Base-by-base conservation (phyloP, 2,888 invertebrate species). In the Dasypolia templi region DNA sequence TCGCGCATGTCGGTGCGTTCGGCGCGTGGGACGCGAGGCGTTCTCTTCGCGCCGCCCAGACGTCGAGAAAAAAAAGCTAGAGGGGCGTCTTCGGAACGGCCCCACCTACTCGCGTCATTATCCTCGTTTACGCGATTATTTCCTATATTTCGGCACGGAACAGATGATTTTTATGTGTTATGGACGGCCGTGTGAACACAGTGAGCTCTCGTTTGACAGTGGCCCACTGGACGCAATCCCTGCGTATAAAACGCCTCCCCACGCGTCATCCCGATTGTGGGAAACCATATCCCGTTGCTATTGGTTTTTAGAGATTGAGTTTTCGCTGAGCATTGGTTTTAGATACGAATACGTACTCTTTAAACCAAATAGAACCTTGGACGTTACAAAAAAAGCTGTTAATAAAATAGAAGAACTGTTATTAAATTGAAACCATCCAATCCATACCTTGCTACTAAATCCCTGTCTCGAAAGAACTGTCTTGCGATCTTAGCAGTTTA, bases 41-140 rank as follows among this genome's bases (percentile, higher is more conserved):
- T 94, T 93, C 92, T 91, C 92, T 89, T 91, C 86, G 94, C 93
- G 91, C 95, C 95, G 95, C 95, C 95, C 95, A 95, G 94, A 93
- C 93, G 91, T 87, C 90, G 92, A 91, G 92, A 89, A 87, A 92
- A 94, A 94, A 95, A 95, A 94, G 92, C 90, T 92, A 92, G 92
- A 92, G 95, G 95, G 95, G 95, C 95, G 95, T 95, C 92, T 91
- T 93, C 92, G 83, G 80, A 79, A 87, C 89, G 92, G 93, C 95
- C 93, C 95, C 96, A 95, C 95, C 96, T 95, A 95, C 96, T 95
- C 89, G 90, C 91, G 87, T 94, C 92, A 95, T 95, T 95, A 95
- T 94, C 94, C 94, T 95, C 93, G 92, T 95, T 94, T 94, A 94
- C 95, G 93, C 94, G 94, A 94, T 94, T 92, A 94, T 92, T 92